Percentiles rank a stretch among this genome's conserved stretches.
Conservation (phyloP, 2,797 vertebrate species). For the Microtus obscurus region DNA sequence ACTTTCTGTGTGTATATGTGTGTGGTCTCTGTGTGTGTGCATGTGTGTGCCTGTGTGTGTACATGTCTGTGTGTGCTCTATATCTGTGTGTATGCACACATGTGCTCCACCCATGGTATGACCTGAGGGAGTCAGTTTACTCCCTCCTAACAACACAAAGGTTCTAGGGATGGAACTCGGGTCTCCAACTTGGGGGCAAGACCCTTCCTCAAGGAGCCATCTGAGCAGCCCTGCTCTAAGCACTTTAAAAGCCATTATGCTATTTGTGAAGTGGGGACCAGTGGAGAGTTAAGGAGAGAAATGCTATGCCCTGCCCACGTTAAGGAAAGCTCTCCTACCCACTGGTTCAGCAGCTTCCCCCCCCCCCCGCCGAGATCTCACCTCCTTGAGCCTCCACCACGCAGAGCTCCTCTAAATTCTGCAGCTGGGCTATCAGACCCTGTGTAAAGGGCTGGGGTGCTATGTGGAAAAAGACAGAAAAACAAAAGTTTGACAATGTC, state of each 20-base stretch:
- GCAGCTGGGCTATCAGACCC: constrained; percentile 56
- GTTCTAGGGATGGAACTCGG: not conserved
- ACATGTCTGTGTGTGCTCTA: no score
- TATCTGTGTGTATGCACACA: no score
- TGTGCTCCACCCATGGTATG: not conserved
- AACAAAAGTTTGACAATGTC: not conserved
- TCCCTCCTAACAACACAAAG: not conserved
- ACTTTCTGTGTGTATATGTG: accelerated
- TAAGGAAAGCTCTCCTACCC: not conserved
- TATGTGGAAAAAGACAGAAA: not conserved
- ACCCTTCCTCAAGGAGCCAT: not conserved
- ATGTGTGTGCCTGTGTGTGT: no score
- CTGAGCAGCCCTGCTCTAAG: not conserved
- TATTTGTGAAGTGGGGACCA: not conserved
- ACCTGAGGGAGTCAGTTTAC: not conserved
- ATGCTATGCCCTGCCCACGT: accelerated
- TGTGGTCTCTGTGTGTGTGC: not conserved
- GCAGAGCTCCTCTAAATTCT: constrained; percentile 58
- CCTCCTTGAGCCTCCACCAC: not conserved
- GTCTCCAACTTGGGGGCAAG: no score
- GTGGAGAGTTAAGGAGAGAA: not conserved
- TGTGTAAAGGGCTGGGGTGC: constrained; percentile 54
- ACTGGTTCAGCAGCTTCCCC: not conserved
- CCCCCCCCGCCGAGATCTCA: constrained; percentile 45
- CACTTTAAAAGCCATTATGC: no score